These are phyloP conservation scores for Parelbella ahira DNA, from an alignment of 2,888 invertebrate genomes.

Conservation along the genomic window DNA sequence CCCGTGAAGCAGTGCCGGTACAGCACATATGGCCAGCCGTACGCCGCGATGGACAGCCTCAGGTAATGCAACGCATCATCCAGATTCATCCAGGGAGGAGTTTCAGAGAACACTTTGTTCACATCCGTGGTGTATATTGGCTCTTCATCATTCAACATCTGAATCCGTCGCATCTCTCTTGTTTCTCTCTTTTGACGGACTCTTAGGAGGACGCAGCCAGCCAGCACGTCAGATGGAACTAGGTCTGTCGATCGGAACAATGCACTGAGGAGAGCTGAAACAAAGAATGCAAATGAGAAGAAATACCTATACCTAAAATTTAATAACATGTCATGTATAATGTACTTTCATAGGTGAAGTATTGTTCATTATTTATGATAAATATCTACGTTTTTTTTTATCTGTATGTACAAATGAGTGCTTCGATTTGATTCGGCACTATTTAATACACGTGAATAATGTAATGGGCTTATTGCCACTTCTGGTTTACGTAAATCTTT, in stretches of 20 bases:
- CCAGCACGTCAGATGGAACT: conserved; percentile 93
- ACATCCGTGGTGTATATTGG: conserved; percentile 84
- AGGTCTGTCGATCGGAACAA: conserved; percentile 92
- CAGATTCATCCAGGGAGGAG: conserved; percentile 90
- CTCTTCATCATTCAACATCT: conserved; percentile 82
- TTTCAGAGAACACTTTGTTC: conserved; percentile 81
- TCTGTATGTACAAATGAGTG: no score
- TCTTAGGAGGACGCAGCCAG: conserved; percentile 91
- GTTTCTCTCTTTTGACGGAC: conserved; percentile 88
- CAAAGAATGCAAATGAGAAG: conserved; percentile 1
- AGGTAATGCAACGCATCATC: conserved; percentile 88
- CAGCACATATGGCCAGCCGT: conserved; percentile 93
- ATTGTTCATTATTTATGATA: no score
- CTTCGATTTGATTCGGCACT: no score
- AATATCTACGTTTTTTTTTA: no score
- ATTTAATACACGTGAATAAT: no score
- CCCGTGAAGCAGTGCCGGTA: conserved; percentile 88
- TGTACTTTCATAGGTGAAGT: no score
- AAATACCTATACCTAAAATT: no score
- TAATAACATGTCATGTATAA: no score
- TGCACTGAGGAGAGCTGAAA: conserved; percentile 85
- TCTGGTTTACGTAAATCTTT: no score
- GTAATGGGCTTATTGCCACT: no score
- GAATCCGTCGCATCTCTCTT: conserved; percentile 85
- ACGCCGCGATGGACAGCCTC: conserved; percentile 89